A percentile compares a stretch with the other conserved stretches of the same genome.
Evolutionary conservation across 2,797 vertebrate species (phyloP).

Genomic region (Micromesistius poutassou): DNA sequence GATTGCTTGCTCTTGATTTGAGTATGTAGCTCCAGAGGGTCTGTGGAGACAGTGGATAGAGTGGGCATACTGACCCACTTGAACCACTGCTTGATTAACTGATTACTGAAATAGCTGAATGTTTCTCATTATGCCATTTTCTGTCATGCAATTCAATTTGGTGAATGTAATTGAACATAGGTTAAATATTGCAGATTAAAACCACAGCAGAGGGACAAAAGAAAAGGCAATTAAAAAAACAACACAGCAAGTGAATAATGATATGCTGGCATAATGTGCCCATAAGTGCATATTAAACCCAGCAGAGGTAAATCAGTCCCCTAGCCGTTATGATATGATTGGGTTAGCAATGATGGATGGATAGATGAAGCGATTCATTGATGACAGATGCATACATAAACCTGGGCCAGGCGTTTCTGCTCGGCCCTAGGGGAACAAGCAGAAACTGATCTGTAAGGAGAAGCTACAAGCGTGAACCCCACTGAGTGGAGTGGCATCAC

Average conservation of each 20-base stretch:
- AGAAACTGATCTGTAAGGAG: background rate
- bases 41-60: too few relatives aligned
- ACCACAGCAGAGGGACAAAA: background rate
- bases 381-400: background rate
- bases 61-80: too few relatives aligned
- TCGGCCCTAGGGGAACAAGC: background rate
- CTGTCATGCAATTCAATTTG: background rate
- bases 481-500: background rate
- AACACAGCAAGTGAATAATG: background rate
- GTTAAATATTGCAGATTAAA: background rate
- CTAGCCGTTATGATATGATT: background rate
- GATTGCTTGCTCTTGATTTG: too few relatives aligned
- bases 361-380: background rate
- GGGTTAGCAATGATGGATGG: background rate
- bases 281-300: slow-evolving; percentile 3
- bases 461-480: background rate
- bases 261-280: background rate
- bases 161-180: background rate
- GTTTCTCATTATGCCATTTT: background rate
- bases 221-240: background rate
- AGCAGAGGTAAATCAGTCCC: background rate
- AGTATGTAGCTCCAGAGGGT: too few relatives aligned
- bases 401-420: background rate
- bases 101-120: slow-evolving; percentile 7
- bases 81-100: background rate